A percentile compares a stretch with the other conserved stretches of the same genome.
Conservation (phyloP, 2,888 invertebrate species). For the Ornithoptera priamus region DNA sequence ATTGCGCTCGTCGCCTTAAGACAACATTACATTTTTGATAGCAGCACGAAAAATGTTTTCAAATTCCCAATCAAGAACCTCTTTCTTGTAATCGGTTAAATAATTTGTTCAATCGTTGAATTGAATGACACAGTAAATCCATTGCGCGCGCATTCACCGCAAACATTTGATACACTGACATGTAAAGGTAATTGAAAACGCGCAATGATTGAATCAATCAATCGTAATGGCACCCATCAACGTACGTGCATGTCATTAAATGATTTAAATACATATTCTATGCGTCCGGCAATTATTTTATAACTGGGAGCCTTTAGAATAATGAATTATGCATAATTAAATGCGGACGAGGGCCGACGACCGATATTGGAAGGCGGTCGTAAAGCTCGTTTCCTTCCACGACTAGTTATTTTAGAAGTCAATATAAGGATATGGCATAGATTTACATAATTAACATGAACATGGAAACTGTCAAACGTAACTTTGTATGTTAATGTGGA, state of each 20-base stretch:
- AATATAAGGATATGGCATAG: constrained; percentile 64
- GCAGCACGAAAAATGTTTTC: no score
- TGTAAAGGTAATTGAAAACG: constrained; percentile 22
- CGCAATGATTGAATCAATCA: constrained; percentile 15
- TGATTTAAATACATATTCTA: constrained; percentile 19
- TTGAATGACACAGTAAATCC: neutral
- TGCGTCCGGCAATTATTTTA: constrained; percentile 46
- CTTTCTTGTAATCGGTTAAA: no score
- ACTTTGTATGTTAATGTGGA: constrained; percentile 72
- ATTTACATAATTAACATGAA: constrained; percentile 68
- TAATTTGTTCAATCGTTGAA: constrained; percentile 22
- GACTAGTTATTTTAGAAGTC: constrained; percentile 43
- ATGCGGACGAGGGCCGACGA: constrained; percentile 43
- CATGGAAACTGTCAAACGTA: constrained; percentile 54
- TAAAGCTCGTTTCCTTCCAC: constrained; percentile 53
- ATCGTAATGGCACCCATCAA: constrained; percentile 40
- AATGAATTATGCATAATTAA: constrained; percentile 31
- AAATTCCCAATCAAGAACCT: no score
- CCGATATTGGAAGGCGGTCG: constrained; percentile 35
- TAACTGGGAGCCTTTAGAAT: constrained; percentile 38
- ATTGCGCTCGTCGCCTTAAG: no score
- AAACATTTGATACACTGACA: constrained; percentile 12
- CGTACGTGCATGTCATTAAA: constrained; percentile 25
- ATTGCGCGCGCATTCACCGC: neutral
- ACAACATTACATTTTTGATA: no score